phyloP scores from a whole-genome alignment of 2,113 vertebrate species.

The Rhea pennata region DNA sequence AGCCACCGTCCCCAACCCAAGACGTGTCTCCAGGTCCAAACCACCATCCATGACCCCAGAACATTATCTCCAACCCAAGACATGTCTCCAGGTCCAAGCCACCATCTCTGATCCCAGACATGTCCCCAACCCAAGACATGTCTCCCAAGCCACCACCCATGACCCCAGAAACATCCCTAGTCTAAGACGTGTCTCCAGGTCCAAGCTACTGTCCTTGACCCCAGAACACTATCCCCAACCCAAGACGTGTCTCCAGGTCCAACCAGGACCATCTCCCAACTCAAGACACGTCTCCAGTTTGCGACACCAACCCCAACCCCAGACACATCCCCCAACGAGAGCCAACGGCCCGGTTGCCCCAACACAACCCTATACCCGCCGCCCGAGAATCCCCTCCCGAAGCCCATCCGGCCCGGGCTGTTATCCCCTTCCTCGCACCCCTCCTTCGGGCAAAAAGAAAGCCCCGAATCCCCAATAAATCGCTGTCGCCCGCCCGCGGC shows the following conservation, averaged over 20 bases:
- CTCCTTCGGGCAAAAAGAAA: not conserved
- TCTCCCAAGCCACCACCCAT: no score
- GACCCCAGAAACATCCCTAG: not conserved
- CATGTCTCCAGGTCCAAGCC: not conserved
- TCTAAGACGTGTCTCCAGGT: no score
- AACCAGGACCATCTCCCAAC: fast-evolving
- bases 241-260: fast-evolving
- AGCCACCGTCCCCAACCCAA: not conserved
- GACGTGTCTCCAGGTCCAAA: fast-evolving
- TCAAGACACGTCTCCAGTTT: not conserved
- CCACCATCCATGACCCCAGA: no score
- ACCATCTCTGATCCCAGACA: not conserved
- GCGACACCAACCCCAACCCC: not conserved
- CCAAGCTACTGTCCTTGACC: no score
- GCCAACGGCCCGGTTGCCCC: no score
- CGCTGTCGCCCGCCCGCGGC: not conserved
- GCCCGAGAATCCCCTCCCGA: fast-evolving
- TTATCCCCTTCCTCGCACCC: not conserved
- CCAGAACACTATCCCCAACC: not conserved
- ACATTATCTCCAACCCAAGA: fast-evolving
- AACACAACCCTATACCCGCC: not conserved
- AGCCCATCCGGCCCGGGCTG: fast-evolving
- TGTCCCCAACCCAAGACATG: not conserved
- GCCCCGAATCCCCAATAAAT: not conserved
- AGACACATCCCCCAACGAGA: not conserved